Conservation (phyloP, 2,113 vertebrate genomes). For the Platichthys stellatus region DNA sequence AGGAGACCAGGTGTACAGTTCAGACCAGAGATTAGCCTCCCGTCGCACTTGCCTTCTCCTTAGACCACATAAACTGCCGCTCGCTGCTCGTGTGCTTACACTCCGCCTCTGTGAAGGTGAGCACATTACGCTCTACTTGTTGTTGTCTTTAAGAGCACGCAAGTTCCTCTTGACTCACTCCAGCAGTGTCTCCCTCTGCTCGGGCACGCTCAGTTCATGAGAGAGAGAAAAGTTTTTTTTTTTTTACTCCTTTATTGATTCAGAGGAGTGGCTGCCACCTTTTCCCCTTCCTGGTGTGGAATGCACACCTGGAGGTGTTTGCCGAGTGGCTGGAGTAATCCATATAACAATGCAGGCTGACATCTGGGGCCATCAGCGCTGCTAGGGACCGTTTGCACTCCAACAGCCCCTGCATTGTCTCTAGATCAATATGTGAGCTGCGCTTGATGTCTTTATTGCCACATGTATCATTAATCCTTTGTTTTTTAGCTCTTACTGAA, state of each 20-base stretch:
- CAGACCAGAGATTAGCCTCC: constrained; percentile 50
- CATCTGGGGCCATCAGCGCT: constrained; percentile 71
- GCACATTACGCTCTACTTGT: not conserved
- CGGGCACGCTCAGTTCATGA: constrained; percentile 30
- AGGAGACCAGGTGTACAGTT: constrained; percentile 76
- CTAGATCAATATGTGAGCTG: constrained; percentile 16
- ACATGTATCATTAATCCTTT: constrained; percentile 26
- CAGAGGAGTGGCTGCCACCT: constrained; percentile 63
- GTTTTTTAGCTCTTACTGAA: constrained; percentile 4
- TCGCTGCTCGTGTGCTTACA: not conserved
- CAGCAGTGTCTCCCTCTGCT: constrained; percentile 13
- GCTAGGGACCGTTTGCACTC: constrained; percentile 52
- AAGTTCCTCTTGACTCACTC: constrained; percentile 1
- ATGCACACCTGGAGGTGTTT: constrained; percentile 85
- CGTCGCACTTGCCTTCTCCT: constrained; percentile 43
- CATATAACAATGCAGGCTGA: constrained; percentile 72
- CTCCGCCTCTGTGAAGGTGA: constrained; percentile 22
- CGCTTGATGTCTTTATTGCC: constrained; percentile 37
- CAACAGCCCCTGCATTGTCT: constrained; percentile 42
- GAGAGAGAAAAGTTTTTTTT: constrained; percentile 33
- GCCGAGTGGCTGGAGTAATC: constrained; percentile 74
- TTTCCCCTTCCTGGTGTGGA: constrained; percentile 63
- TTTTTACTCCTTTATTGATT: constrained; percentile 63
- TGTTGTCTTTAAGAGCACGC: not conserved
- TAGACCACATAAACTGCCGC: constrained; percentile 10